A percentile compares a stretch with the other conserved stretches of the same genome.
These are phyloP conservation scores for Gadopsis bispinosus DNA, from an alignment of 2,797 vertebrate genomes.

Conservation along the genomic window DNA sequence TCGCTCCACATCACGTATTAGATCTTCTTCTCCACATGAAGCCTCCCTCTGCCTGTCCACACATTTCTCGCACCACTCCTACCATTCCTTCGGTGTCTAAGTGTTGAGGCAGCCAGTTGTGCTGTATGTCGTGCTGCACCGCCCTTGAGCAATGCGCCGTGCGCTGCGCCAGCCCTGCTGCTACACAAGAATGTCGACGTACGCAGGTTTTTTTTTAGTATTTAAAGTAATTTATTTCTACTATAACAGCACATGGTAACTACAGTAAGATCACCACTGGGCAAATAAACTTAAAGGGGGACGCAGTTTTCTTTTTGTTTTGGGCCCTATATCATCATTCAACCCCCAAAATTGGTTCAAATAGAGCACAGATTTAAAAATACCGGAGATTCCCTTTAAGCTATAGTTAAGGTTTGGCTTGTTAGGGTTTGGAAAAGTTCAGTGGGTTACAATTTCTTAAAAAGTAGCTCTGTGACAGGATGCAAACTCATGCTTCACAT, in stretches of 20 bases:
- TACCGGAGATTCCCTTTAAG: not conserved
- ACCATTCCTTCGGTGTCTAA: slow-evolving; percentile 13
- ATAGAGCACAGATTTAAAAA: too few species aligned
- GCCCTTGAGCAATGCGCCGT: not conserved
- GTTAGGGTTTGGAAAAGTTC: not conserved
- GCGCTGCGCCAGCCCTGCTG: not conserved
- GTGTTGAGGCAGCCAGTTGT: not conserved
- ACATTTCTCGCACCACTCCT: slow-evolving; percentile 8
- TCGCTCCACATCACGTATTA: slow-evolving; percentile 60
- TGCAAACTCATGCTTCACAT: not conserved
- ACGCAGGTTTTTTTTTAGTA: not conserved
- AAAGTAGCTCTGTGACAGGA: too few species aligned
- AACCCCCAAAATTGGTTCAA: too few species aligned
- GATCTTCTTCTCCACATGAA: slow-evolving; percentile 44
- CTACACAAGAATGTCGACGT: not conserved
- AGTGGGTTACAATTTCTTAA: not conserved
- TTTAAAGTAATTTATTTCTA: not conserved
- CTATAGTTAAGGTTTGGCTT: not conserved
- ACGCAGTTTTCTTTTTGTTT: too few species aligned
- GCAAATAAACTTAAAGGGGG: not conserved
- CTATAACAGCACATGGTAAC: not conserved
- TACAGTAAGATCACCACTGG: not conserved
- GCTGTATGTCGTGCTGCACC: not conserved
- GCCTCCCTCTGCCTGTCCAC: slow-evolving; percentile 19
- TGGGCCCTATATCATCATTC: too few species aligned